phyloP scores from a whole-genome alignment of 2,888 invertebrate genomes.

The Zootermopsis nevadensis region DNA sequence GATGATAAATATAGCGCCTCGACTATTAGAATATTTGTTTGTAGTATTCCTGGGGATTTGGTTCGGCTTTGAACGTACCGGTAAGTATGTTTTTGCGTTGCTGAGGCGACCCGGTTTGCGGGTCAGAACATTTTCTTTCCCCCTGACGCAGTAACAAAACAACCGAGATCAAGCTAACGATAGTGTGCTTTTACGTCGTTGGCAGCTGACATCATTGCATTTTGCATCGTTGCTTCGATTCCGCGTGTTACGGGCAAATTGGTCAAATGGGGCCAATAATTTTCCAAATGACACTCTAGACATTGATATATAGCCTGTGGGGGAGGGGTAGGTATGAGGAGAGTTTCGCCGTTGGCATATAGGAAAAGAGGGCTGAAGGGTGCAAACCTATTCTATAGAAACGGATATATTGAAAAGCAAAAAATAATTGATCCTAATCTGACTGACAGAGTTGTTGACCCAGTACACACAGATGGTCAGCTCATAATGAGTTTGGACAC shows the following conservation, averaged over 20 bases:
- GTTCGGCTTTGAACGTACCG: background rate
- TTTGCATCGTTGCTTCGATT: conserved; percentile 61
- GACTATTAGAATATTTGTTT: background rate
- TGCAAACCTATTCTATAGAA: background rate
- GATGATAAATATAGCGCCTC: background rate
- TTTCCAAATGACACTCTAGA: conserved; percentile 58
- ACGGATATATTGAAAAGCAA: conserved; percentile 2
- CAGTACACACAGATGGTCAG: background rate
- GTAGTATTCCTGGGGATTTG: background rate
- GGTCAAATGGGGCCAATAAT: conserved; percentile 63
- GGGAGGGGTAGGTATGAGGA: background rate
- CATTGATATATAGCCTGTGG: conserved; percentile 44
- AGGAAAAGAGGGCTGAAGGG: background rate
- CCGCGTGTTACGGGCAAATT: conserved; percentile 60
- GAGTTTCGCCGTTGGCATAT: conserved; percentile 3
- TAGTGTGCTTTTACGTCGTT: conserved; percentile 42
- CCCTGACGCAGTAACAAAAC: background rate
- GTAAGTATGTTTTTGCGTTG: background rate
- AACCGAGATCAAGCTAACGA: conserved; percentile 1
- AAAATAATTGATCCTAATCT: background rate
- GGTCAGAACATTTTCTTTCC: background rate
- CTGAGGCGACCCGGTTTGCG: background rate
- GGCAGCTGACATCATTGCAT: conserved; percentile 54
- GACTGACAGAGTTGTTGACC: background rate
- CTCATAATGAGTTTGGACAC: background rate